phyloP scores from a whole-genome alignment of 2,113 vertebrate genomes.

The Campylomormyrus numenius region DNA sequence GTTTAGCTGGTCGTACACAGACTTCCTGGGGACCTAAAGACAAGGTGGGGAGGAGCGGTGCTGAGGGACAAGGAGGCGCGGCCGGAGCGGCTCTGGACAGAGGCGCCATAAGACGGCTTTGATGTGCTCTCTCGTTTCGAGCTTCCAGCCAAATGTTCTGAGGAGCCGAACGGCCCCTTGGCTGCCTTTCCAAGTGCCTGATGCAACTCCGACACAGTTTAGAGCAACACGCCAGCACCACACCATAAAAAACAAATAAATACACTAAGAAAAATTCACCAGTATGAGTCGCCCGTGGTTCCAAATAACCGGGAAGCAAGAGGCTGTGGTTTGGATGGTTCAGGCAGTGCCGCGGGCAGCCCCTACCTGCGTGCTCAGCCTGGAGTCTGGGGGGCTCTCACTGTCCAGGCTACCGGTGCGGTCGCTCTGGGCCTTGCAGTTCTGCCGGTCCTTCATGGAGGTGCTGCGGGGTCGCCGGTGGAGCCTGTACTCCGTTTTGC shows the following conservation, averaged over 20 bases:
- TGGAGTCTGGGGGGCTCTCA: conserved; percentile 55
- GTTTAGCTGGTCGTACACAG: conserved; percentile 70
- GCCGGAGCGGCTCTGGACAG: background rate
- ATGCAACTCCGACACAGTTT: background rate
- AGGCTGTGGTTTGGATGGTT: background rate
- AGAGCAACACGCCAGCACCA: background rate
- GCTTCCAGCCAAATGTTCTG: background rate
- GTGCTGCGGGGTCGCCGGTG: conserved; percentile 60
- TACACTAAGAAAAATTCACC: background rate
- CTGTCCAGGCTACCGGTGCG: conserved; percentile 64
- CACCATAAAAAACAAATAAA: conserved; percentile 8
- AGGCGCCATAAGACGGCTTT: background rate
- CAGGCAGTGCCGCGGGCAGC: background rate
- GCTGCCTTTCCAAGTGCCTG: conserved; percentile 1
- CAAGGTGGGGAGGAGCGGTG: background rate
- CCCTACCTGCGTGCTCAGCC: conserved; percentile 54
- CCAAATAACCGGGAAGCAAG: background rate
- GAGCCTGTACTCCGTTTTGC: conserved; percentile 56
- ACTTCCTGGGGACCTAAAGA: conserved; percentile 63
- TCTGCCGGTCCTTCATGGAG: conserved; percentile 68
- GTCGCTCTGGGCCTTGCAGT: conserved; percentile 60
- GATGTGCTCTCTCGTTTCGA: background rate
- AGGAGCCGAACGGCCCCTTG: background rate
- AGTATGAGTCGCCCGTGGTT: background rate
- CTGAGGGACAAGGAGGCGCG: background rate